phyloP scores from a whole-genome alignment of 2,797 vertebrate genomes.

The Morelia viridis region DNA sequence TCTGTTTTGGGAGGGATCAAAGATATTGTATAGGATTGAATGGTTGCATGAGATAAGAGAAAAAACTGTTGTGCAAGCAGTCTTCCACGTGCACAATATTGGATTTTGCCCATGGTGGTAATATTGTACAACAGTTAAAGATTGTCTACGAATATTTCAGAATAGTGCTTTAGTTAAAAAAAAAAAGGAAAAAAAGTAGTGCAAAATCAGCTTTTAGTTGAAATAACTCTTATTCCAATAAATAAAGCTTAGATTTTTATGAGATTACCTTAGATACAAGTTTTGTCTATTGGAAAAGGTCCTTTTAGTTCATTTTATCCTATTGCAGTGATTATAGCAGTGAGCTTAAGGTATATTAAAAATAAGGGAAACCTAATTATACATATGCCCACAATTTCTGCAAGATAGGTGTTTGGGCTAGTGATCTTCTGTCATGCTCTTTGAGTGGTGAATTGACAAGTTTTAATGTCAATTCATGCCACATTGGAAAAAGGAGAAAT shows the following conservation, averaged over 20 bases:
- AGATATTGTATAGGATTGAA: no score
- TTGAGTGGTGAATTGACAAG: not conserved
- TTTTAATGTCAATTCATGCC: not conserved
- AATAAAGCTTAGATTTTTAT: conserved; percentile 50
- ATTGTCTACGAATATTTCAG: conserved; percentile 40
- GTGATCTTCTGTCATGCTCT: not conserved
- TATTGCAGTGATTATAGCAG: conserved; percentile 60
- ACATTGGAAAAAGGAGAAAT: not conserved
- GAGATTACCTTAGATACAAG: conserved; percentile 68
- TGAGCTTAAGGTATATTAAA: not conserved
- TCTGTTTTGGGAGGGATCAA: no score
- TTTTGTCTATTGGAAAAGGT: conserved; percentile 67
- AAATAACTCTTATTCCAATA: conserved; percentile 59
- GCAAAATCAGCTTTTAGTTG: not conserved
- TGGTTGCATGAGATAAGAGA: no score
- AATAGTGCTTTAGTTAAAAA: conserved; percentile 13
- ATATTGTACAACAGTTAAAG: conserved; percentile 12
- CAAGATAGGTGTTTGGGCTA: not conserved
- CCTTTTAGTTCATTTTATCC: conserved; percentile 53
- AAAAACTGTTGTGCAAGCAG: no score
- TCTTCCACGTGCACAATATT: no score
- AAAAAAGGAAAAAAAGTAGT: not conserved
- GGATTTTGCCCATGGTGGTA: not conserved
- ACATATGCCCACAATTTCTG: not conserved
- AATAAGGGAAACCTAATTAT: not conserved